These are phyloP conservation scores for Meandrusa payeni DNA, from an alignment of 2,888 invertebrate species.

Conservation along the genomic window DNA sequence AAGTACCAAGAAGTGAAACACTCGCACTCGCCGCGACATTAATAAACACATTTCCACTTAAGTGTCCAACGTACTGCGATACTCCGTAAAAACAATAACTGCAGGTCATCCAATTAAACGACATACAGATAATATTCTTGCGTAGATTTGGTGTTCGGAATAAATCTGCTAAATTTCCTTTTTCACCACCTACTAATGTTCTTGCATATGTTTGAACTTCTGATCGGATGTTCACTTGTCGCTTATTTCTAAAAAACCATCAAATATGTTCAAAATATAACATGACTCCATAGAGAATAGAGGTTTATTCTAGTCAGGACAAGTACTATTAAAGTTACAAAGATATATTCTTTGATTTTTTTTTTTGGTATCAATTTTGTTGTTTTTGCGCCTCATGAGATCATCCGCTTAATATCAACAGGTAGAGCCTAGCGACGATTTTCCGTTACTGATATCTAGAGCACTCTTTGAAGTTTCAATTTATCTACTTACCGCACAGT, in stretches of 20 bases:
- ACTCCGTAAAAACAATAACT: constrained; percentile 90
- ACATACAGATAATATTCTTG: constrained; percentile 85
- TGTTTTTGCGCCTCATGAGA: too few relatives aligned
- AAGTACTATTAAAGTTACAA: too few relatives aligned
- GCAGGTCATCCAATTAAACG: constrained; percentile 89
- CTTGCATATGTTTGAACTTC: constrained; percentile 61
- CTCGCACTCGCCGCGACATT: constrained; percentile 90
- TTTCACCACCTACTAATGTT: constrained; percentile 49
- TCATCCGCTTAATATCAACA: too few relatives aligned
- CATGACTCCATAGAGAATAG: too few relatives aligned
- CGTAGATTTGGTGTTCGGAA: constrained; percentile 87
- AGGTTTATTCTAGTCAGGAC: too few relatives aligned
- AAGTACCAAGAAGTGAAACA: constrained; percentile 81
- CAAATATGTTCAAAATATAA: too few relatives aligned
- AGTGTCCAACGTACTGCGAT: constrained; percentile 89
- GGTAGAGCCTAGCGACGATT: too few relatives aligned
- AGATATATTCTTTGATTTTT: too few relatives aligned
- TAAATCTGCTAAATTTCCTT: constrained; percentile 83
- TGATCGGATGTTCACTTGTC: constrained; percentile 62
- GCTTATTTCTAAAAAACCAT: constrained; percentile 72
- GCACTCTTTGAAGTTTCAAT: too few relatives aligned
- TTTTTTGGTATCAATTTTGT: too few relatives aligned
- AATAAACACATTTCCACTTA: constrained; percentile 89
- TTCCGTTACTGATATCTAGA: too few relatives aligned
- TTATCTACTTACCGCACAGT: too few relatives aligned